Conservation (phyloP, 2,888 invertebrate genomes). For the Ophraella communa region DNA sequence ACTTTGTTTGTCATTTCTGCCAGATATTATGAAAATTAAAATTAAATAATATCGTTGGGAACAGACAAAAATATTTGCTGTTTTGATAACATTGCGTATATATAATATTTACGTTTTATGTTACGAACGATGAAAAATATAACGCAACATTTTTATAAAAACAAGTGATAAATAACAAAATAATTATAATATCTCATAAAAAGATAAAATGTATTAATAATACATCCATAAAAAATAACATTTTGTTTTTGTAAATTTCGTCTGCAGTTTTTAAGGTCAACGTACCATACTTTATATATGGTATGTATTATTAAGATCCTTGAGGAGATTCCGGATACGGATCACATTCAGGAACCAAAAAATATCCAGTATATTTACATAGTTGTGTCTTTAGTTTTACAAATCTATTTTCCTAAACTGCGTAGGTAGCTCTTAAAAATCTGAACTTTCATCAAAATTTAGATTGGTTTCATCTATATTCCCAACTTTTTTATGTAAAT, state of each 20-base stretch:
- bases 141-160: neutral
- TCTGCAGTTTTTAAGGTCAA: constrained; percentile 42
- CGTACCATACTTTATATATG: constrained; percentile 38
- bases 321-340: too few species aligned
- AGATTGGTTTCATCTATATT: too few species aligned
- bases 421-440: too few species aligned
- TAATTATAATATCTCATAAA: constrained; percentile 6
- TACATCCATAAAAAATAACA: constrained; percentile 29
- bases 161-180: constrained; percentile 6
- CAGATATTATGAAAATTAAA: neutral
- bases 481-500: too few species aligned
- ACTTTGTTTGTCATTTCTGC: neutral
- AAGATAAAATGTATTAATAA: neutral
- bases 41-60: neutral
- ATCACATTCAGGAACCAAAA: too few species aligned
- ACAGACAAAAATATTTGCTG: constrained; percentile 3
- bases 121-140: neutral
- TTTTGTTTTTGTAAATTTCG: constrained; percentile 31
- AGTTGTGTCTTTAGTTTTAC: too few species aligned
- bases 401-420: too few species aligned
- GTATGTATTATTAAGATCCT: too few species aligned
- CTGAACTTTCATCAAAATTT: too few species aligned
- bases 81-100: neutral
- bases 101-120: constrained; percentile 3
- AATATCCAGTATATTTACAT: too few species aligned